Base-by-base conservation (phyloP, 1,140 invertebrate genomes). In the Drosophila funebris region DNA sequence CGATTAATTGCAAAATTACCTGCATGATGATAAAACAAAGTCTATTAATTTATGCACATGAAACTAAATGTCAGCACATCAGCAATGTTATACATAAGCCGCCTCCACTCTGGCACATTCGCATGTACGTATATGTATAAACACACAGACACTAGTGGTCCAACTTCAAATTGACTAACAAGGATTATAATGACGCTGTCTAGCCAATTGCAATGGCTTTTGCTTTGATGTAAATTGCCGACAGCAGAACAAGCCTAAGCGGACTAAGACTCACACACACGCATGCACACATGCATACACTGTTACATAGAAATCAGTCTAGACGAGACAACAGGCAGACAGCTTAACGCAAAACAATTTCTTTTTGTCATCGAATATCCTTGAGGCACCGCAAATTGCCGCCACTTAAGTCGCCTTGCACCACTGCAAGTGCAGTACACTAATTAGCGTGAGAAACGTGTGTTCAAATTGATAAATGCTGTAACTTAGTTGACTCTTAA, bases 341-440 rank as follows among this genome's bases (percentile, higher is more conserved):
- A 71, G 83, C 84, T 88, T 88, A 88, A 83, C 76, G 71, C 79
- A 89, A 89, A 73, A 79, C 79, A 88, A 89, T 88, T 88, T 89
- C 83, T 79, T 88, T 89, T 89, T 83, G 83, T 88, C 84, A 88
- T 89, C 69, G 79, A 89, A 88, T 88, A 88, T 79, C 76, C 83
- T 88, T 88, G 83, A 88, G 68, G 83, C 66, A 88, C 78, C 83
- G 76, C 75, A 87, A 87, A 89, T 79, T 78, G 79, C 76, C 79
- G 84, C 78, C 83, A 79, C 79, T 83, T 87, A 88, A 88, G 82
- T 83, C 53, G 56, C 31, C 36, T 14, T 24, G 16, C 13, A 39
- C 58, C 50, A 36, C 43, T 54, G 31, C 39, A 67, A 39, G n/a
- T 75, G 52, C 43, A 62, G 57, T 37, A 52, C 64, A 75, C 83